Evolutionary conservation across 64 coral and sea anemone species (phyloP), one percentile per base, ranked within the genome.

Genomic region (Porites australiensis): DNA sequence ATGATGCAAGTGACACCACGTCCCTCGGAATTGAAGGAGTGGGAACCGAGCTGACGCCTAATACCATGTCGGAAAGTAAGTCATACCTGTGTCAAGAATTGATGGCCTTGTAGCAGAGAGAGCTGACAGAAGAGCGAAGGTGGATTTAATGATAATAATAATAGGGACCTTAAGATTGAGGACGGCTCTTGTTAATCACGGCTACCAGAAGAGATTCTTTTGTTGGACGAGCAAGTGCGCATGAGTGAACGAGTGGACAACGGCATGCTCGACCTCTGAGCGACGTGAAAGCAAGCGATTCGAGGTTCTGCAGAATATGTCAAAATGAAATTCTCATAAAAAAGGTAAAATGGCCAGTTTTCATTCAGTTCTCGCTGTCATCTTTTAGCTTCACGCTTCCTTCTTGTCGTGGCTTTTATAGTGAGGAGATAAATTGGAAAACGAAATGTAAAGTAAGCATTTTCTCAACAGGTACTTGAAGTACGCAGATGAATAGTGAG

Each of bases 281-380:
- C 23, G 83, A 87, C 64, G 83, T 44, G 82, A 87, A 87, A 87
- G 63, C 45, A n/a, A 50, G 52, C 50, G 37, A 87, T 18, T 87
- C 19, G 44, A 87, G 64, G 83, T 87, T 87, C 14, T 70, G 4
- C 16, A 87, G 65, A 13, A 50, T 70, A 87, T 64, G 65, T 13
- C 44, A 87, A 44, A 87, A 71, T 87, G 1, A 87, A 87, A 51
- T 87, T 15, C 83, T 87, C 63, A 87, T 70, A 87, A 75, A 75
- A 23, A 87, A 88, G 86, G n/a, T 88, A 74, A 73, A 88, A 58
- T 73, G n/a, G 7, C 16, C 0, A 55, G 18, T 88, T 23, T 48
- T 88, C 45, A 5, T 27, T 88, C 67, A 88, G 18, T 73, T 88
- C 44, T 88, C 69, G 51, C 70, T 20, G 44, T 13, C 70, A 55